These are phyloP conservation scores for Cephus runcator DNA, from an alignment of 2,888 invertebrate species.

Conservation along the genomic window DNA sequence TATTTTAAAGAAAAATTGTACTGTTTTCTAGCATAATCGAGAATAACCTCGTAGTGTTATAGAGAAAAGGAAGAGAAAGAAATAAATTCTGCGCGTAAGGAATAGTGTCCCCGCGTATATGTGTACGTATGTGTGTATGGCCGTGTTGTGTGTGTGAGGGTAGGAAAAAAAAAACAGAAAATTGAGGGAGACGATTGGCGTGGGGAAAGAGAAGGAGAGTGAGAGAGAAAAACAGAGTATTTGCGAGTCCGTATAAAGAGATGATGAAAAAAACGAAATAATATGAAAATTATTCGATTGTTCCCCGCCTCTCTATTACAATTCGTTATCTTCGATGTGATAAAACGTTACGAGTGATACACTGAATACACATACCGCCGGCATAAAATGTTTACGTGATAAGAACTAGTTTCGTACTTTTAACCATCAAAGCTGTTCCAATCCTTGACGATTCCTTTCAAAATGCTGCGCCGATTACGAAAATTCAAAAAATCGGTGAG, in stretches of 20 bases:
- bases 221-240: slow-evolving; percentile 11
- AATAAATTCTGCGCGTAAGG: slow-evolving; percentile 11
- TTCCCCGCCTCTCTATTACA: slow-evolving; percentile 7
- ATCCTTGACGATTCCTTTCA: slow-evolving; percentile 17
- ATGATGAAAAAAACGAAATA: not conserved
- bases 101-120: not conserved
- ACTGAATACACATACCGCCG: slow-evolving; percentile 22
- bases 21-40: not conserved
- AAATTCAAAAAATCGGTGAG: slow-evolving; percentile 45
- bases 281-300: slow-evolving; percentile 1
- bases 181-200: not conserved
- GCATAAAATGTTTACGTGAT: slow-evolving; percentile 23
- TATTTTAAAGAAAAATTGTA: not conserved
- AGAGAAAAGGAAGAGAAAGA: not conserved
- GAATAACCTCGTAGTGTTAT: not conserved
- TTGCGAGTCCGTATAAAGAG: slow-evolving; percentile 6
- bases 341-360: slow-evolving; percentile 38
- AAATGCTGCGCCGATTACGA: slow-evolving; percentile 47
- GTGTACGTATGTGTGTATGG: slow-evolving; percentile 14
- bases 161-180: slow-evolving; percentile 18
- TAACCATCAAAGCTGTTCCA: not conserved
- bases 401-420: slow-evolving; percentile 14
- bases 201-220: not conserved
- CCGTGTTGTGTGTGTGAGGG: slow-evolving; percentile 17
- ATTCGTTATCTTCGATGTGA: slow-evolving; percentile 36